Conservation (phyloP, 2,113 vertebrate species). For the Micronycteris hirsuta region DNA sequence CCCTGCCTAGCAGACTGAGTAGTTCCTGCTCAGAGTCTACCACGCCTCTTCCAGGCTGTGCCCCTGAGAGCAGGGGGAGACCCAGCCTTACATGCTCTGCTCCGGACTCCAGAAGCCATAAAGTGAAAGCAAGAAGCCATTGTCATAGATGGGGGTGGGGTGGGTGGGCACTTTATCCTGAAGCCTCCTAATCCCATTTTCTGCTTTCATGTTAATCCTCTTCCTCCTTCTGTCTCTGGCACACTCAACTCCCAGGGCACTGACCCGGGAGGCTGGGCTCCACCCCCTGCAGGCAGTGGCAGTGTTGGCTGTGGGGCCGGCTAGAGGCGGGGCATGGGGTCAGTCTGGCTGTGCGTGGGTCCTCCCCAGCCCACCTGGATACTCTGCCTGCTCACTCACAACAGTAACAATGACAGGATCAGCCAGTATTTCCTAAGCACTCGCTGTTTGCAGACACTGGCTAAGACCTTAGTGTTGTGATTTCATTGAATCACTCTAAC, state of each 20-base stretch:
- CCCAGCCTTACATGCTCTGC: neutral
- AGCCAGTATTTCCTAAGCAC: neutral
- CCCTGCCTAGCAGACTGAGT: neutral
- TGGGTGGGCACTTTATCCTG: slow-evolving; percentile 27
- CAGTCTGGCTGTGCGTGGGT: neutral
- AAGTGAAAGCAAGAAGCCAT: slow-evolving; percentile 29
- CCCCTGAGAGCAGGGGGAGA: neutral
- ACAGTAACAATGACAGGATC: neutral
- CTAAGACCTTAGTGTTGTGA: neutral
- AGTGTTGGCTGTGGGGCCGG: neutral
- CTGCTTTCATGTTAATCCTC: slow-evolving; percentile 70
- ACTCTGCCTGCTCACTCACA: neutral
- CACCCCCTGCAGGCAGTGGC: neutral
- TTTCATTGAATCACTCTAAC: neutral
- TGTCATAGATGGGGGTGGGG: slow-evolving; percentile 36
- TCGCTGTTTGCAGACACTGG: neutral
- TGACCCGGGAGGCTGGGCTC: neutral
- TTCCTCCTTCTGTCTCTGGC: slow-evolving; percentile 50
- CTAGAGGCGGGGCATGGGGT: neutral
- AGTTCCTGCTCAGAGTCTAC: neutral
- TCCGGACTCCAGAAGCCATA: neutral
- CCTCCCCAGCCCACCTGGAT: neutral
- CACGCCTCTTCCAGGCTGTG: neutral
- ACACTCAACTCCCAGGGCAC: slow-evolving; percentile 23
- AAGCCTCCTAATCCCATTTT: slow-evolving; percentile 69